phyloP scores from a whole-genome alignment of 2,888 invertebrate genomes.

The Pterostichus madidus region DNA sequence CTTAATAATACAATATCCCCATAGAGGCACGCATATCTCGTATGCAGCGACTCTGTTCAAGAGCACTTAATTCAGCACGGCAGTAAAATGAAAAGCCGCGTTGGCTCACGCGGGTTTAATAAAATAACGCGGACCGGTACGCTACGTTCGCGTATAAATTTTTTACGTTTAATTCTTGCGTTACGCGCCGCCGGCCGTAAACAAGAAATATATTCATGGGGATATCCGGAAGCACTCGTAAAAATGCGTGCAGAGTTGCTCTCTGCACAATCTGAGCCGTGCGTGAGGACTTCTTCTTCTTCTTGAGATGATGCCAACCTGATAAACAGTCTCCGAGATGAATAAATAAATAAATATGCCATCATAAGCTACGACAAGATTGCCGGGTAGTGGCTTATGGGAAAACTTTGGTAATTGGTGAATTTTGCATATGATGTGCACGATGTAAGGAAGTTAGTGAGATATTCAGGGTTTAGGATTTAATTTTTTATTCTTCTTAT shows the following conservation, averaged over 20 bases:
- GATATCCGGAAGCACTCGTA: slow-evolving; percentile 56
- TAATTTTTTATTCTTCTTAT: not conserved
- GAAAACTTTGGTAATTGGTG: slow-evolving; percentile 39
- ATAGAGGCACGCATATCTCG: slow-evolving; percentile 20
- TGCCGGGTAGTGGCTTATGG: slow-evolving; percentile 24
- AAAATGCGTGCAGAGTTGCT: slow-evolving; percentile 30
- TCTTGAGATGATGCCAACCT: not conserved
- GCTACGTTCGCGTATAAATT: slow-evolving; percentile 49
- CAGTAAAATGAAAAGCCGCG: slow-evolving; percentile 54
- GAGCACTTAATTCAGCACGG: slow-evolving; percentile 36
- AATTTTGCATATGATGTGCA: slow-evolving; percentile 48
- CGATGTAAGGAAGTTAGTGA: not conserved
- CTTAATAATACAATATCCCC: slow-evolving; percentile 18
- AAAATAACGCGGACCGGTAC: slow-evolving; percentile 51
- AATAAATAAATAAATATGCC: slow-evolving; percentile 47
- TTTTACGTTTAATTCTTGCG: slow-evolving; percentile 62
- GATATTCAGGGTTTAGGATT: slow-evolving; percentile 16
- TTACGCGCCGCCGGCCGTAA: slow-evolving; percentile 43
- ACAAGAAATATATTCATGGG: slow-evolving; percentile 66
- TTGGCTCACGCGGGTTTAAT: slow-evolving; percentile 41
- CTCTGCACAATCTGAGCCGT: slow-evolving; percentile 13
- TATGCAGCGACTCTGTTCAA: slow-evolving; percentile 26
- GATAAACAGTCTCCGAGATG: slow-evolving; percentile 30
- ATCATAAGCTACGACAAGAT: slow-evolving; percentile 30
- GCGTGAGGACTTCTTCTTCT: not conserved